Base-by-base conservation (phyloP, 2,113 vertebrate genomes). In the Craseonycteris thonglongyai region DNA sequence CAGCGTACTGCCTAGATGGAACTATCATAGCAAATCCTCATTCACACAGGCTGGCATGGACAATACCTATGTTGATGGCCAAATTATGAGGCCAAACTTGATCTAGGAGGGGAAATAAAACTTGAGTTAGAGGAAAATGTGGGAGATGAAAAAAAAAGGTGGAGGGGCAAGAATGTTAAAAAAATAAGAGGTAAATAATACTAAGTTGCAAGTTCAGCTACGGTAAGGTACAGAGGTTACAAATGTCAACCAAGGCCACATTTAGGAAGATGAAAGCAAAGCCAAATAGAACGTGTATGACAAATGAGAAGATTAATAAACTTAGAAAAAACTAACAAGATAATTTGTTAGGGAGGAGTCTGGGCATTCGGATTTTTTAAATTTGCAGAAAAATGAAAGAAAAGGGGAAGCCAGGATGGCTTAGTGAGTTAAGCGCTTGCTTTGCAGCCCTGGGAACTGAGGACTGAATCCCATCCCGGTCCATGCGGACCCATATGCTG, bases 351-450 rank as follows among this genome's bases (percentile, higher is more conserved):
- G 61, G 35, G 35, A 91, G 89, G 30, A 82, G 14, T 54, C 18
- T 68, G 7, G 26, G 54, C 30, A 83, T 94, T 95, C 21, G 69
- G 45, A 76, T 78, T 90, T 94, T 95, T 65, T 51, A 45, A 75
- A 86, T 56, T 65, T 42, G 35, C 30, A 97, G 54, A 78, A 56
- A 93, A 83, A 66, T 75, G 28, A 79, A 96, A 91, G 78, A 68
- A 65, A 95, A n/a, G n/a, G n/a, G n/a, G n/a, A n/a, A n/a, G n/a
- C n/a, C n/a, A n/a, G n/a, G n/a, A n/a, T n/a, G n/a, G n/a, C n/a
- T n/a, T n/a, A n/a, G n/a, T n/a, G n/a, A n/a, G n/a, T n/a, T n/a
- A n/a, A n/a, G n/a, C n/a, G n/a, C n/a, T n/a, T n/a, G n/a, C n/a
- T n/a, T n/a, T n/a, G n/a, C n/a, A n/a, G n/a, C n/a, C n/a, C n/a